phyloP scores from a whole-genome alignment of 2,888 invertebrate species.

The Bellardia pandia region DNA sequence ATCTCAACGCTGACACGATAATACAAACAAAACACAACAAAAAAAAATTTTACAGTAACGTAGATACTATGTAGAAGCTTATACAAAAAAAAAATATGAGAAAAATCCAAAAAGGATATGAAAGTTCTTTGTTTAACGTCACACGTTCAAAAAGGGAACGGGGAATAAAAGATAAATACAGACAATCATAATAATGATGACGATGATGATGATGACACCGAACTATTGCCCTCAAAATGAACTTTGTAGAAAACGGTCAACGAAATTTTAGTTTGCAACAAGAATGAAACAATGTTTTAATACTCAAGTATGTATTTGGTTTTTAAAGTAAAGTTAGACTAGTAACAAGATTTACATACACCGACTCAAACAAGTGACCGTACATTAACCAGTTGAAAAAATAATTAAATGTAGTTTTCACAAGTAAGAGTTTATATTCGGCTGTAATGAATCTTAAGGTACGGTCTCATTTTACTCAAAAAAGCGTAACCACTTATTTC shows the following conservation, averaged over 20 bases:
- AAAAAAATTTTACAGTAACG: conserved; percentile 14
- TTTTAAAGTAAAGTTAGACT: too few species aligned
- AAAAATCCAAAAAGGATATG: conserved; percentile 19
- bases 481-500: too few species aligned
- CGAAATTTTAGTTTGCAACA: neutral
- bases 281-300: neutral
- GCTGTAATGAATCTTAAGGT: too few species aligned
- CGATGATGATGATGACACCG: conserved; percentile 45
- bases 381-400: too few species aligned
- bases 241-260: conserved; percentile 39
- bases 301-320: too few species aligned
- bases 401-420: too few species aligned
- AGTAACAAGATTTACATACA: too few species aligned
- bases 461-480: too few species aligned
- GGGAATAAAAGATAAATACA: neutral
- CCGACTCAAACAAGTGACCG: too few species aligned
- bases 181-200: conserved; percentile 26
- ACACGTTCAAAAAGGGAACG: neutral
- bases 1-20: conserved; percentile 12
- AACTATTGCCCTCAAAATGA: conserved; percentile 66
- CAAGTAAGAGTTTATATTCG: too few species aligned
- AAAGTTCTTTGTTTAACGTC: conserved; percentile 31
- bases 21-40: neutral
- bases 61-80: neutral
- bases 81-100: neutral